Evolutionary conservation across 2,888 invertebrate genomes (phyloP).

Genomic region (Lottia scabra): DNA sequence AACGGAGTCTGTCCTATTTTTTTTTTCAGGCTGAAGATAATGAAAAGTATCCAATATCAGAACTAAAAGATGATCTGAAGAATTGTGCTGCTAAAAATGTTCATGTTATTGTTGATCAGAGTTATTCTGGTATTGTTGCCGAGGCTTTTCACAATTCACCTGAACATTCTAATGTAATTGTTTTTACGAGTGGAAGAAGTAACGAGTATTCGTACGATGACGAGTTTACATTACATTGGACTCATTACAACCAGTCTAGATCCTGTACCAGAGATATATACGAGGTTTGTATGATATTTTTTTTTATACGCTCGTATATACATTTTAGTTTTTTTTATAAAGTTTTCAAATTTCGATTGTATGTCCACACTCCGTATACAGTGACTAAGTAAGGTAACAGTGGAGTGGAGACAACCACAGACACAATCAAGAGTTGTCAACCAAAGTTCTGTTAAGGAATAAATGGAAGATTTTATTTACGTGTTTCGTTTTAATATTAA

Average conservation of each 20-base stretch:
- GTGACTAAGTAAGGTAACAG: no score
- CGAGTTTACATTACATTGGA: constrained; percentile 68
- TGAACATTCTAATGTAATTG: constrained; percentile 64
- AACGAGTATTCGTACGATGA: constrained; percentile 65
- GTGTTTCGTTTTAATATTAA: no score
- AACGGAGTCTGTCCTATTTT: no score
- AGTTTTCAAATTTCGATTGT: no score
- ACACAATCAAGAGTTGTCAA: no score
- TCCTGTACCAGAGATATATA: constrained; percentile 64
- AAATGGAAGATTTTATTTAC: no score
- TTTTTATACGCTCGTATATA: background rate
- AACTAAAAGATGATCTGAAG: constrained; percentile 70
- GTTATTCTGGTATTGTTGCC: constrained; percentile 69
- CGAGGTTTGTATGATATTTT: constrained; percentile 48
- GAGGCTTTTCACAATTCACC: constrained; percentile 60
- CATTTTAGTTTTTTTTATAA: no score
- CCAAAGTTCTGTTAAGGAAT: no score
- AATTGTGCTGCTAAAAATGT: constrained; percentile 70
- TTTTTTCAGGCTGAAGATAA: constrained; percentile 66
- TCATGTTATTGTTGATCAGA: constrained; percentile 71
- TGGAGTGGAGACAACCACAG: no score
- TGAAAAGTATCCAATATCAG: constrained; percentile 71
- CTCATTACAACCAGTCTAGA: constrained; percentile 58
- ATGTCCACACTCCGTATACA: no score
- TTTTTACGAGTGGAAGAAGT: constrained; percentile 65